Evolutionary conservation across 2,797 vertebrate species (phyloP).

Genomic region (Glyptemys insculpta): DNA sequence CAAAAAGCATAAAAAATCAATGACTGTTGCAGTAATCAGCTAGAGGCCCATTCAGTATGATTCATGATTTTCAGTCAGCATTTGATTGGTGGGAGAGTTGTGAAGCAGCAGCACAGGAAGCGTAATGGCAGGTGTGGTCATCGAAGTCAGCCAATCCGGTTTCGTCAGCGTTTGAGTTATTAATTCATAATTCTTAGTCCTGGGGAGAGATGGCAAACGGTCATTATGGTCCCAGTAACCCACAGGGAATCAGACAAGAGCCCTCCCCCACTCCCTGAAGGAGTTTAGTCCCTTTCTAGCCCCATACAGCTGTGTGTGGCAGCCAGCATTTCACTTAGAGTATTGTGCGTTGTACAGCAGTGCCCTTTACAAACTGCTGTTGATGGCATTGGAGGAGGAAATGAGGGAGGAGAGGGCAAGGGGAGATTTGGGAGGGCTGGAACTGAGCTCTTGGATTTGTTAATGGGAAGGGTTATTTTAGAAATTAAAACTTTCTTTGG

Average conservation of each 20-base stretch:
- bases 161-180: neutral
- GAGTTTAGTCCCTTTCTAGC: neutral
- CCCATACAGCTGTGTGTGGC: neutral
- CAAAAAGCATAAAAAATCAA: neutral
- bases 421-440: neutral
- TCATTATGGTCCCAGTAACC: neutral
- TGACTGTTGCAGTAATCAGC: neutral
- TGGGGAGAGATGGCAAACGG: neutral
- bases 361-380: neutral
- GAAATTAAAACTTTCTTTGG: neutral
- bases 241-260: no score
- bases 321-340: neutral
- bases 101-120: neutral
- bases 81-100: neutral
- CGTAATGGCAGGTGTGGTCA: neutral
- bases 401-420: neutral
- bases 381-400: neutral
- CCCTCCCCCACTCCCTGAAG: no score
- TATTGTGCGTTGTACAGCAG: neutral
- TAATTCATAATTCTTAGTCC: neutral
- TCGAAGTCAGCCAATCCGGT: neutral
- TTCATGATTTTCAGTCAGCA: neutral
- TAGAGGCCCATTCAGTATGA: neutral
- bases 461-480: neutral
- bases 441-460: neutral